Base-by-base conservation (phyloP, 2,113 vertebrate genomes). In the Phaethornis superciliosus region DNA sequence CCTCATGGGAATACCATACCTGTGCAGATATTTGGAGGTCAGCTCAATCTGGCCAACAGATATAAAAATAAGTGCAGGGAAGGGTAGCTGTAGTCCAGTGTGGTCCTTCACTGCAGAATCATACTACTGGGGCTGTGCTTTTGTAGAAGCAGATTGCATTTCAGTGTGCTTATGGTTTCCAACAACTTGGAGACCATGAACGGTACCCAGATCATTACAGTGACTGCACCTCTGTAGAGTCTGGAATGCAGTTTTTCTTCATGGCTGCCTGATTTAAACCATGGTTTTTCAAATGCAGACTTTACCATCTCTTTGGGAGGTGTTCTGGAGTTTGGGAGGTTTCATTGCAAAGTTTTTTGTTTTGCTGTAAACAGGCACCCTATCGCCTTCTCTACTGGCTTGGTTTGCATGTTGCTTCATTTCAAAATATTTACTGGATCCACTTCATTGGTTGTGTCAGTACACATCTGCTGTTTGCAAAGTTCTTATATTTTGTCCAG, bases 141-240 rank as follows among this genome's bases (percentile, higher is more conserved):
- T 30, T 77, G 22, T 15, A 15, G 49, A 60, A 56, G 58, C 19
- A 76, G 52, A 14, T 2, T 21, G 16, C 3, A 6, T 75, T 75
- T 52, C 1, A 3, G 2, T 52, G 33, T 24, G 5, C 2, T 1
- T 58, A 33, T 47, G 32, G 22, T 5, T 63, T 51, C 32, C 35
- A 42, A 21, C 15, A 47, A n/a, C 40, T 17, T 42, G 33, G 46
- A 85, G 27, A 70, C 33, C 17, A 13, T 49, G 30, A 74, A 37
- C 10, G 20, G 47, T 65, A 40, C 37, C 9, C 32, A 56, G 28
- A 51, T 44, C 33, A 40, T 17, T 19, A 18, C n/a, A 30, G 23
- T 15, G 46, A 19, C n/a, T 33, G 27, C 4, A 4, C 12, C 46
- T 52, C 23, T 88, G 47, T 59, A 49, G 52, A 58, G 11, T 33